Percentiles rank a stretch among this genome's conserved stretches.
These are phyloP conservation scores for Copidosoma floridanum DNA, from an alignment of 1,140 invertebrate species.

Conservation along the genomic window DNA sequence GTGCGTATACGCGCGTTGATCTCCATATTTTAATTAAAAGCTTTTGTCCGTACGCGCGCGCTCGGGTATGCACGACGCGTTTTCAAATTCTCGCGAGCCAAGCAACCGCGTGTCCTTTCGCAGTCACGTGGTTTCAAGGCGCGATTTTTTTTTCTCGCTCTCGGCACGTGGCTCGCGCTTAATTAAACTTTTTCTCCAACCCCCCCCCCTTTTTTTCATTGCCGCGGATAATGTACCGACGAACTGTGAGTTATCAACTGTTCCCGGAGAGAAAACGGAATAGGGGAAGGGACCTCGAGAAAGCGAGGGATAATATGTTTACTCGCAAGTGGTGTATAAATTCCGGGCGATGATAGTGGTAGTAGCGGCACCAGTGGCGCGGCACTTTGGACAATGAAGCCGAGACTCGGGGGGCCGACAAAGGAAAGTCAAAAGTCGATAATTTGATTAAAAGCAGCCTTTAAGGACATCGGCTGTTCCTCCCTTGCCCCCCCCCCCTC, in stretches of 20 bases:
- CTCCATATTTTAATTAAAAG: conserved; percentile 56
- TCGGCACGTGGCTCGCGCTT: too few relatives aligned
- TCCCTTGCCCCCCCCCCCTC: neutral
- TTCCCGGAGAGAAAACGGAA: too few relatives aligned
- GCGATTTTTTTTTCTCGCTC: too few relatives aligned
- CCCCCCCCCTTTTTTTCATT: too few relatives aligned
- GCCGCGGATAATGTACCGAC: too few relatives aligned
- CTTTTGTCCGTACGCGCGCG: conserved; percentile 25
- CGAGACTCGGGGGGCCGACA: neutral
- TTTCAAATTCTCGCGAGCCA: conserved; percentile 1
- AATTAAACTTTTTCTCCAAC: too few relatives aligned
- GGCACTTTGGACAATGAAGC: neutral
- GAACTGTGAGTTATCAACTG: too few relatives aligned
- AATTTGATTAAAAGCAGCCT: conserved; percentile 9
- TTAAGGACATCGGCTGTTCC: neutral
- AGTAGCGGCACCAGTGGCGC: neutral
- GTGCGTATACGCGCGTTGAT: conserved; percentile 44
- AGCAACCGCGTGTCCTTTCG: too few relatives aligned
- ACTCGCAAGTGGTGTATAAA: neutral
- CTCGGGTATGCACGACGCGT: too few relatives aligned
- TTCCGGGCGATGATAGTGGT: neutral
- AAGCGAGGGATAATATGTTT: neutral
- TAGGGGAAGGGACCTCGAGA: too few relatives aligned
- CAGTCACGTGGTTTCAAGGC: too few relatives aligned
- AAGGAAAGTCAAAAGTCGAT: conserved; percentile 3